Evolutionary conservation across 1,140 invertebrate genomes (phyloP), one percentile per base, ranked within the genome.

Genomic region (Leucophenga varia): DNA sequence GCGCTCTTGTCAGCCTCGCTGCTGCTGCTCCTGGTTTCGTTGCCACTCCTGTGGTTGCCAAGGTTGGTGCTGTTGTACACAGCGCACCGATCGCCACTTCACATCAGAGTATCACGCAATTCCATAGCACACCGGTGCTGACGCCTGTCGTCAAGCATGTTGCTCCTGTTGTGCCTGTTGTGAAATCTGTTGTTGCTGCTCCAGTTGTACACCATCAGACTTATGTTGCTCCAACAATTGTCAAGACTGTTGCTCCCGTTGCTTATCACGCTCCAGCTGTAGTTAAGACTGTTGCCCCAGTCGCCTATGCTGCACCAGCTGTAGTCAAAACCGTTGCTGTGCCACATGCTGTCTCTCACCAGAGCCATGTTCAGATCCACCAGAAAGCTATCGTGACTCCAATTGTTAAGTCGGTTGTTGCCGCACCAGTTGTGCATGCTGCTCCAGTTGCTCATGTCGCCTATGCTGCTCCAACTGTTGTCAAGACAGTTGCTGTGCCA

Each of bases 41-140:
- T n/a, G 49, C 56, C n/a, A 58, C 61, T 14, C 61, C 61, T 1
- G 61, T 64, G 13, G 52, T 64, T 7, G 43, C 61, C 42, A 64
- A 64, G 43, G 58, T 64, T 3, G 60, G 59, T 19, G 55, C 55
- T 16, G 59, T 61, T 5, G 60, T 64, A 3, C 60, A 64, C 34
- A 46, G 48, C 13, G 55, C 55, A 30, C 68, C 70, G 31, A 53
- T 76, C 25, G 71, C 68, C 38, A 74, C 79, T 14, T 79, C 78
- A 21, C 79, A 79, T 46, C 77, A 79, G 54, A 78, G 77, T 20
- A 75, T 69, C 50, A 72, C 69, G 0, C 61, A 61, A 51, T 57
- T 61, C 39, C 69, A 72, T 32, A 67, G 48, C 31, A 54, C 61
- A 14, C 61, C 61, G 2, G 61, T 61, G 8, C 44, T 67, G 28